Evolutionary conservation across 2,797 vertebrate genomes (phyloP).

Genomic region (Bothrops alternatus): DNA sequence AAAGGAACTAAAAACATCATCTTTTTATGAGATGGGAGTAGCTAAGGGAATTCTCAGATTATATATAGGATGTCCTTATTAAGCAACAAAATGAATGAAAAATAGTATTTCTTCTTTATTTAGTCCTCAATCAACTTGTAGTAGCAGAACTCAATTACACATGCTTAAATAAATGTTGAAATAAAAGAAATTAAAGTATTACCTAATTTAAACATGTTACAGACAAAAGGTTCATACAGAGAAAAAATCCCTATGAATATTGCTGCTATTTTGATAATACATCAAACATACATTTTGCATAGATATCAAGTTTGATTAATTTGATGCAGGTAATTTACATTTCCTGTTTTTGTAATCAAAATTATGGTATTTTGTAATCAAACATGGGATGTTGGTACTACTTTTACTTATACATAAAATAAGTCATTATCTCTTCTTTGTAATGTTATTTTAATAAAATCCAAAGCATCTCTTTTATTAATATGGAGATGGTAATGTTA

Average conservation of each 20-base stretch:
- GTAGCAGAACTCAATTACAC: background rate
- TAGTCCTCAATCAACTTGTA: background rate
- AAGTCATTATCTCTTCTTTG: background rate
- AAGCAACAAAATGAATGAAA: conserved; percentile 10
- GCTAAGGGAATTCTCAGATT: conserved; percentile 33
- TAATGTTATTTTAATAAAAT: background rate
- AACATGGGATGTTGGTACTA: background rate
- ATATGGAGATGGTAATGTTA: background rate
- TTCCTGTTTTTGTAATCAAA: background rate
- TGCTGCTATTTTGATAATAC: background rate
- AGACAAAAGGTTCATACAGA: background rate
- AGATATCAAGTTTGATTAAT: background rate
- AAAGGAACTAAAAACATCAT: background rate
- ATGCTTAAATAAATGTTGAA: background rate
- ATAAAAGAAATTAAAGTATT: background rate
- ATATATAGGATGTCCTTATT: conserved; percentile 41
- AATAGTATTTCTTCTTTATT: background rate
- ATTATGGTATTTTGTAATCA: background rate
- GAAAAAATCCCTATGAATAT: background rate
- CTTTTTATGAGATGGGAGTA: background rate
- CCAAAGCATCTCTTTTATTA: background rate
- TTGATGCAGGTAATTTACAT: background rate
- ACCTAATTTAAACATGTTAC: background rate
- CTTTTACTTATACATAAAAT: background rate
- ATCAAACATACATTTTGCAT: background rate